These are phyloP conservation scores for Stomorhina lunata DNA, from an alignment of 2,888 invertebrate genomes.

Conservation along the genomic window DNA sequence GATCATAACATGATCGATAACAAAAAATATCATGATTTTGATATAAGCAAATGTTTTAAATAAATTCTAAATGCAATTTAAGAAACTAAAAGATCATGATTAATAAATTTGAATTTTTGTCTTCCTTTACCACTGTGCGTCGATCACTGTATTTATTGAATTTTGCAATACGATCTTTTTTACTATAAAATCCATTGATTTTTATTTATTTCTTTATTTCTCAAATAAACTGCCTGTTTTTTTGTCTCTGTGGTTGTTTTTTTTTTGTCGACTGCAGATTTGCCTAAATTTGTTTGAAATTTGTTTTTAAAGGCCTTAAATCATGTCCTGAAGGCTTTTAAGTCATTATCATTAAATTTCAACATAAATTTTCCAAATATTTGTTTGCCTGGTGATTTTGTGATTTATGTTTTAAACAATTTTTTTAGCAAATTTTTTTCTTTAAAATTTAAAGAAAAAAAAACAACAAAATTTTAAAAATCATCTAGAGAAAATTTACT, in stretches of 20 bases:
- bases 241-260: slow-evolving; percentile 11
- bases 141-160: slow-evolving; percentile 38
- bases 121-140: slow-evolving; percentile 18
- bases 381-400: slow-evolving; percentile 47
- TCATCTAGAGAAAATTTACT: not conserved
- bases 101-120: not conserved
- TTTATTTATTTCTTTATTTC: not conserved
- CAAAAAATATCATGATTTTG: too few species aligned
- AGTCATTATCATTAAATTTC: slow-evolving; percentile 80
- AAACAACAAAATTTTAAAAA: not conserved
- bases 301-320: slow-evolving; percentile 73
- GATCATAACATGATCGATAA: too few species aligned
- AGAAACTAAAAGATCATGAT: too few species aligned
- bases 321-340: slow-evolving; percentile 80
- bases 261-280: too few species aligned
- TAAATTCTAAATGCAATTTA: too few species aligned
- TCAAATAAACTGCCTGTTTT: not conserved
- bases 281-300: slow-evolving; percentile 64
- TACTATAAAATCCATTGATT: slow-evolving; percentile 28
- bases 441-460: not conserved
- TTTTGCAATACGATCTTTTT: slow-evolving; percentile 23
- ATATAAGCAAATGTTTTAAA: too few species aligned
- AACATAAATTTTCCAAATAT: slow-evolving; percentile 78
- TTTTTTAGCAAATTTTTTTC: slow-evolving; percentile 69
- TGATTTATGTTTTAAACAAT: slow-evolving; percentile 45